Evolutionary conservation across 2,113 vertebrate species (phyloP), one percentile per base, ranked within the genome.

Genomic region (Psilopogon haemacephalus): DNA sequence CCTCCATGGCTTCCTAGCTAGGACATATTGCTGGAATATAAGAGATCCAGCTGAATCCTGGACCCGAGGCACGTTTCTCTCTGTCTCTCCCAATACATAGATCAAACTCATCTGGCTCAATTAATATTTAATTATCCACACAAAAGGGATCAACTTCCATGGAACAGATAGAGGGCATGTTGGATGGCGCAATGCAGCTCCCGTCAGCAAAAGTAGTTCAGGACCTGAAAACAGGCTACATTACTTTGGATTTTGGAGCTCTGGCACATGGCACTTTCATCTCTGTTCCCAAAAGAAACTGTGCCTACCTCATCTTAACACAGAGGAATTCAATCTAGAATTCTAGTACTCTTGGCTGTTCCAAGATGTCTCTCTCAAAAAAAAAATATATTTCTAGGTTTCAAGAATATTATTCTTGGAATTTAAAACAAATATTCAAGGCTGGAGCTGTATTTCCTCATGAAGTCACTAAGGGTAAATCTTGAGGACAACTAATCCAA

Each of bases 111-210:
- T 74, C 88, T 27, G 15, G 28, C 42, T 88, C 88, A 84, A 94
- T 95, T 89, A 95, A 96, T 95, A 95, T 94, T 96, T 95, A 70
- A 95, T 95, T 88, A 91, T 46, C 85, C 80, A 84, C 90, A 94
- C 92, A 95, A 95, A 95, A 85, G 93, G 82, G 85, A 96, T 96
- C 95, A 91, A 84, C 93, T 94, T 91, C 75, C 42, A 1, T 62
- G 60, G 88, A 95, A 93, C 95, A 95, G 90, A 96, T 94, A 96
- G 95, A 95, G 95, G 95, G 79, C 95, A 95, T 1, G 28, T 9
- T 74, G 79, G 75, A 86, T 96, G 83, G 92, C 0, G 95, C 95
- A 96, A 93, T 96, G 95, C 95, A 96, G 95, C 75, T 95, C 59
- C 6, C 16, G 46, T 93, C 90, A 84, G 72, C 72, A 74, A 86